Evolutionary conservation across 2,797 vertebrate species (phyloP).

Genomic region (Aldrovandia affinis): DNA sequence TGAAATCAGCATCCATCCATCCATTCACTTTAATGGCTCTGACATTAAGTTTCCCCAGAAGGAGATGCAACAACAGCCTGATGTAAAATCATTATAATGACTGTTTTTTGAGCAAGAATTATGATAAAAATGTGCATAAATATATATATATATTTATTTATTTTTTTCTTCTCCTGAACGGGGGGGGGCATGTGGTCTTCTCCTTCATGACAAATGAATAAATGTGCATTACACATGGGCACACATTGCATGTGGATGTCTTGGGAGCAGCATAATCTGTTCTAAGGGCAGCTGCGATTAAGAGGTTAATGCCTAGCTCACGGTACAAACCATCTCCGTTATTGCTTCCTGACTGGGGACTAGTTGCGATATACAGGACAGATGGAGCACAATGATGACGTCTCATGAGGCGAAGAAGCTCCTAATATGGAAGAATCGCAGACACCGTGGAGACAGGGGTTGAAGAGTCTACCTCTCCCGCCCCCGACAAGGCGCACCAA

Average conservation of each 20-base stretch:
- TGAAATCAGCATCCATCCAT: background rate
- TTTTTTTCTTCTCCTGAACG: background rate
- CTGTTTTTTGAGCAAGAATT: background rate
- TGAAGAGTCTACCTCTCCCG: background rate
- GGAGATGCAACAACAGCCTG: background rate
- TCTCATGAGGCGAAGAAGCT: background rate
- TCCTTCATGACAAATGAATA: background rate
- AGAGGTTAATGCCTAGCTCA: background rate
- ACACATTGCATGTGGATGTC: conserved; percentile 13
- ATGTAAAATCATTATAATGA: background rate
- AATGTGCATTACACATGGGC: background rate
- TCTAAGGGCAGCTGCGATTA: background rate
- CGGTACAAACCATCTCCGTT: conserved; percentile 3
- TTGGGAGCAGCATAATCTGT: background rate
- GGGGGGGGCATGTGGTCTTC: background rate
- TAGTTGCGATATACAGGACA: background rate
- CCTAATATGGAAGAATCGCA: background rate
- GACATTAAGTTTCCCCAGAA: background rate
- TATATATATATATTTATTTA: too few species aligned
- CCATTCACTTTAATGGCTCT: background rate
- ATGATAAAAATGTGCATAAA: background rate
- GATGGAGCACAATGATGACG: background rate
- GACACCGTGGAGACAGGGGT: background rate
- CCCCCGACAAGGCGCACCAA: background rate
- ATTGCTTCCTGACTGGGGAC: background rate